Evolutionary conservation across 2,888 invertebrate species (phyloP).

Genomic region (Amphipyra berbera): DNA sequence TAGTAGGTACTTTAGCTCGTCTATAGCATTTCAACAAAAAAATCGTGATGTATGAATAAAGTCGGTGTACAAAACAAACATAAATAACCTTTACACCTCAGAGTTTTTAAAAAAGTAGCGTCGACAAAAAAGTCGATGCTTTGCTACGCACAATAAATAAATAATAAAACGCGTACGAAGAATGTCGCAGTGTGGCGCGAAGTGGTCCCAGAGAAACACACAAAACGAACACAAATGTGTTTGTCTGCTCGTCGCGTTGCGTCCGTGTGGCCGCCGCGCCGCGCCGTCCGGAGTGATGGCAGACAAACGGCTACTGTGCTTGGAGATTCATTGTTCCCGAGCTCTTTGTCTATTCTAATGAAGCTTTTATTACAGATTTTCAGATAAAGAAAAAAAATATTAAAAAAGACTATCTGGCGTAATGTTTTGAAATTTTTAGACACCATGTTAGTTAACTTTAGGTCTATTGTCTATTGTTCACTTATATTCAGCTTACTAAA

Average conservation of each 20-base stretch:
- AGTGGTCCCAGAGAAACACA: conserved; percentile 66
- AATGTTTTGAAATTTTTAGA: too few species aligned
- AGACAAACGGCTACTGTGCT: conserved; percentile 66
- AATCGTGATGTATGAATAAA: conserved; percentile 63
- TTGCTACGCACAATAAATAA: conserved; percentile 65
- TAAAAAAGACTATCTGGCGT: too few species aligned
- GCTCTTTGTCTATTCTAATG: conserved; percentile 25
- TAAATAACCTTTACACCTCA: conserved; percentile 70
- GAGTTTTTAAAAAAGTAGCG: conserved; percentile 68
- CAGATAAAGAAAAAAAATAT: background rate
- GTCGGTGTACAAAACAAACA: conserved; percentile 66
- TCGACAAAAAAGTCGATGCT: conserved; percentile 64
- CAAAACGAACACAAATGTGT: conserved; percentile 67
- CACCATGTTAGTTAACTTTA: too few species aligned
- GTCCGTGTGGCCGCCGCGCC: conserved; percentile 64
- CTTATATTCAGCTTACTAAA: too few species aligned
- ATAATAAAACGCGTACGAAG: conserved; percentile 68
- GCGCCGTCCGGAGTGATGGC: conserved; percentile 4
- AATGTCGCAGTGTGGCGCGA: conserved; percentile 81
- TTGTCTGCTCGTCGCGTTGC: conserved; percentile 56
- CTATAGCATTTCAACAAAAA: conserved; percentile 46
- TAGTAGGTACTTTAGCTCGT: conserved; percentile 34
- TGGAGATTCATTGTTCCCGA: conserved; percentile 27
- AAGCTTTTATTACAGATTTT: conserved; percentile 3
- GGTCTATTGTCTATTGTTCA: too few species aligned